Evolutionary conservation across 1,140 invertebrate species (phyloP).

Genomic region (Branchinecta lindahli): DNA sequence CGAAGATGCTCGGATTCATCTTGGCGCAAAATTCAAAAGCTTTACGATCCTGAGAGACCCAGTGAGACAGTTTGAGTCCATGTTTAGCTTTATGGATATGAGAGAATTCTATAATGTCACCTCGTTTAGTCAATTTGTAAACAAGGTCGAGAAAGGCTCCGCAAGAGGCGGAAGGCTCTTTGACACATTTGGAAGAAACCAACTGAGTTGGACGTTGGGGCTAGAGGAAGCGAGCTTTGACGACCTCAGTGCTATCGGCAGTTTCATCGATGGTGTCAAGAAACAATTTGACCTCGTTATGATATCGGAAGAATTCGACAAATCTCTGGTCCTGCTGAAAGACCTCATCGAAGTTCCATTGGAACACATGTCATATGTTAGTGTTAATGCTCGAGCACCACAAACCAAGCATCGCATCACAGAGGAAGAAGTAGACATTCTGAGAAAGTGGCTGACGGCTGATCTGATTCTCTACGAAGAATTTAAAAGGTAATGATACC

Average conservation of each 20-base stretch:
- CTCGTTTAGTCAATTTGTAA: not conserved
- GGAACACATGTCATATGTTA: constrained; percentile 32
- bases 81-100: constrained; percentile 26
- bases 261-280: constrained; percentile 28
- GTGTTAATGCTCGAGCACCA: constrained; percentile 27
- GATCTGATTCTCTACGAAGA: too few relatives aligned
- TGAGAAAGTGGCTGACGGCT: too few relatives aligned
- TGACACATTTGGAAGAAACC: constrained; percentile 27
- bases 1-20: too few relatives aligned
- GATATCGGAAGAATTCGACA: constrained; percentile 38
- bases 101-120: not conserved
- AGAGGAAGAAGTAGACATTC: too few relatives aligned
- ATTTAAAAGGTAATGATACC: too few relatives aligned
- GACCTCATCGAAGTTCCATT: constrained; percentile 35
- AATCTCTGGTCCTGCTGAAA: constrained; percentile 36
- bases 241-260: constrained; percentile 15
- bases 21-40: too few relatives aligned
- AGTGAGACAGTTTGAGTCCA: constrained; percentile 28
- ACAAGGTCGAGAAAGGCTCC: constrained; percentile 1
- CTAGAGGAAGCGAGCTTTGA: constrained; percentile 24
- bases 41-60: constrained; percentile 33
- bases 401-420: too few relatives aligned
- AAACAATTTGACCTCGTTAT: constrained; percentile 35
- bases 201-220: constrained; percentile 33
- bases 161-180: not conserved